A percentile compares a stretch with the other conserved stretches of the same genome.
These are phyloP conservation scores for Leptopilina myrica DNA, from an alignment of 2,888 invertebrate species.

Conservation along the genomic window DNA sequence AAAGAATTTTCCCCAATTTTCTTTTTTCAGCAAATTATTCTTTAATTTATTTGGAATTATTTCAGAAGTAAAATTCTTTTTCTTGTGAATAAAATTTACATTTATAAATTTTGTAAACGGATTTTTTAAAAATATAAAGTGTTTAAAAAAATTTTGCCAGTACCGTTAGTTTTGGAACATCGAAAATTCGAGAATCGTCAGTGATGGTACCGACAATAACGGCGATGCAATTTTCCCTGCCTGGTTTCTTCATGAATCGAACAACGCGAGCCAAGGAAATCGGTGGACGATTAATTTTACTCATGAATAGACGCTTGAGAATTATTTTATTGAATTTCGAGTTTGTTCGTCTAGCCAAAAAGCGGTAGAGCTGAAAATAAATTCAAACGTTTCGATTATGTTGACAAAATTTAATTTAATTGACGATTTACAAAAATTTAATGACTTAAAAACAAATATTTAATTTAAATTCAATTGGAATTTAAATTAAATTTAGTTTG, in stretches of 20 bases:
- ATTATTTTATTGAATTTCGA: slow-evolving; percentile 98
- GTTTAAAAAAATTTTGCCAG: slow-evolving; percentile 43
- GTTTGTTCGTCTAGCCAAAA: slow-evolving; percentile 96
- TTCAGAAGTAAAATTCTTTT: too few relatives aligned
- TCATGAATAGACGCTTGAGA: slow-evolving; percentile 97
- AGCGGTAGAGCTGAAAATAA: slow-evolving; percentile 91
- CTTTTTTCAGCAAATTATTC: too few relatives aligned
- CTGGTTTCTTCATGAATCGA: slow-evolving; percentile 92
- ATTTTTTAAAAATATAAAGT: too few relatives aligned
- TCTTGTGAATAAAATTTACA: too few relatives aligned
- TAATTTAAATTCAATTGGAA: too few relatives aligned
- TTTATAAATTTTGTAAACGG: too few relatives aligned
- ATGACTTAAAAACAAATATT: too few relatives aligned
- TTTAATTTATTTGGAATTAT: too few relatives aligned
- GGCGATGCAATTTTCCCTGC: slow-evolving; percentile 90
- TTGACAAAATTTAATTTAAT: too few relatives aligned
- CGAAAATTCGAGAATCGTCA: slow-evolving; percentile 94
- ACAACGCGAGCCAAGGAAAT: slow-evolving; percentile 93
- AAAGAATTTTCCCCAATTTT: too few relatives aligned
- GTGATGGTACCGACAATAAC: slow-evolving; percentile 97
- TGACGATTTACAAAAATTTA: too few relatives aligned
- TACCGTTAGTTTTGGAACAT: slow-evolving; percentile 93
- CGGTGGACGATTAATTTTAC: slow-evolving; percentile 95
- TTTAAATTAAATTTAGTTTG: too few relatives aligned
- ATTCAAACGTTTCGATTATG: not conserved